Evolutionary conservation across 2,113 vertebrate genomes (phyloP).

Genomic region (Carollia perspicillata): DNA sequence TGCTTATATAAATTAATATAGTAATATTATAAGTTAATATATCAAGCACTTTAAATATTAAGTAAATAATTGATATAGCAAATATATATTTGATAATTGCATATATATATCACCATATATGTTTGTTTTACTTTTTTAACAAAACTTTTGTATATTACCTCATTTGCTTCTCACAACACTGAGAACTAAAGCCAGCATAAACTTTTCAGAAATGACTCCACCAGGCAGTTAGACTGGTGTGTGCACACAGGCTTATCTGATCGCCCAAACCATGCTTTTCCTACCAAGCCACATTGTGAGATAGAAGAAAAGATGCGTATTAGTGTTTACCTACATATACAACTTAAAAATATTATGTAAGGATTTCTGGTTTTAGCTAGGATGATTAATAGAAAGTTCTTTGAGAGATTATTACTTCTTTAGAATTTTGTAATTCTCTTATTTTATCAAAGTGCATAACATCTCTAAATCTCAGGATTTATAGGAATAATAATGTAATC

Average conservation of each 20-base stretch:
- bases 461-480: background rate
- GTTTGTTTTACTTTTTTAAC: background rate
- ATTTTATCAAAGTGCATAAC: slow-evolving; percentile 1
- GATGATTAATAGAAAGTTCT: background rate
- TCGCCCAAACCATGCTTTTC: background rate
- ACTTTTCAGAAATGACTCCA: background rate
- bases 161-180: background rate
- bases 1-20: background rate
- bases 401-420: background rate
- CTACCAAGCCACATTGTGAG: background rate
- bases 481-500: background rate
- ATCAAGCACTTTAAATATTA: background rate
- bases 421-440: background rate
- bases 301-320: background rate
- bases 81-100: background rate
- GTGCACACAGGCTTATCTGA: background rate
- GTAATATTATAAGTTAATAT: background rate
- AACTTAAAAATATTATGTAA: background rate
- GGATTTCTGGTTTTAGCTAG: background rate
- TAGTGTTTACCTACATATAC: background rate
- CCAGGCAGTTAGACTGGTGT: background rate
- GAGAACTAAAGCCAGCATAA: background rate
- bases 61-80: background rate
- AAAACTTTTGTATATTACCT: background rate
- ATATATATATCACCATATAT: background rate